Percentiles rank a stretch among this genome's conserved stretches.
phyloP scores from a whole-genome alignment of 2,113 vertebrate species.

The Talpa occidentalis region DNA sequence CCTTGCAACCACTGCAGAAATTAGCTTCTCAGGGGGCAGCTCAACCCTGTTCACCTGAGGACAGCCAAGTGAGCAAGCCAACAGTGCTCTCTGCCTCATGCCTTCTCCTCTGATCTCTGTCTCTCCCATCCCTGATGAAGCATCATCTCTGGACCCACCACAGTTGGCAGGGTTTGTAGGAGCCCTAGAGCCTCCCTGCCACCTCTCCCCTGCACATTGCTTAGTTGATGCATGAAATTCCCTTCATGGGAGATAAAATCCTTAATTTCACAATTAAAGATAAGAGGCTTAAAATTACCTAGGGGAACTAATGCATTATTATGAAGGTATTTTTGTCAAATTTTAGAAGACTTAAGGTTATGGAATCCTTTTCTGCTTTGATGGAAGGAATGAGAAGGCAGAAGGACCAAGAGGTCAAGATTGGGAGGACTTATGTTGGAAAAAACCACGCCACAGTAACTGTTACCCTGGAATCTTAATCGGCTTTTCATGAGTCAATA shows the following conservation, averaged over 20 bases:
- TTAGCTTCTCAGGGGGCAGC: background rate
- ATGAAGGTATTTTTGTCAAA: slow-evolving; percentile 55
- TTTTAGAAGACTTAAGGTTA: background rate
- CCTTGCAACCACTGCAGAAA: background rate
- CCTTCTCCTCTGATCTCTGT: background rate
- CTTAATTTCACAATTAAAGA: slow-evolving; percentile 64
- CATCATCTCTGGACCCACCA: background rate
- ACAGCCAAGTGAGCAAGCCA: background rate
- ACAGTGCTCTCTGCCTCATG: rapidly evolving
- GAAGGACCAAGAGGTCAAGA: background rate
- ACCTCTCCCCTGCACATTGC: background rate
- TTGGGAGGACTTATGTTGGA: rapidly evolving
- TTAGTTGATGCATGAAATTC: slow-evolving; percentile 31
- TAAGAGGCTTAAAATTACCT: slow-evolving; percentile 55
- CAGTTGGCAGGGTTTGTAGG: background rate
- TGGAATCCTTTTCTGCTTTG: background rate
- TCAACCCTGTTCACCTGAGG: background rate
- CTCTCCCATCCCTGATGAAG: background rate
- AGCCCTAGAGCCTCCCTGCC: background rate
- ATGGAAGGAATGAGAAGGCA: background rate
- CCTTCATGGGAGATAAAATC: slow-evolving; percentile 57
- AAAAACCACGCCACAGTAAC: background rate
- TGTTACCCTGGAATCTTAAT: background rate
- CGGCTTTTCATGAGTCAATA: background rate
- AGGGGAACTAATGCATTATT: slow-evolving; percentile 10